These are phyloP conservation scores for Macrophya annulata DNA, from an alignment of 2,888 invertebrate genomes.

Conservation along the genomic window DNA sequence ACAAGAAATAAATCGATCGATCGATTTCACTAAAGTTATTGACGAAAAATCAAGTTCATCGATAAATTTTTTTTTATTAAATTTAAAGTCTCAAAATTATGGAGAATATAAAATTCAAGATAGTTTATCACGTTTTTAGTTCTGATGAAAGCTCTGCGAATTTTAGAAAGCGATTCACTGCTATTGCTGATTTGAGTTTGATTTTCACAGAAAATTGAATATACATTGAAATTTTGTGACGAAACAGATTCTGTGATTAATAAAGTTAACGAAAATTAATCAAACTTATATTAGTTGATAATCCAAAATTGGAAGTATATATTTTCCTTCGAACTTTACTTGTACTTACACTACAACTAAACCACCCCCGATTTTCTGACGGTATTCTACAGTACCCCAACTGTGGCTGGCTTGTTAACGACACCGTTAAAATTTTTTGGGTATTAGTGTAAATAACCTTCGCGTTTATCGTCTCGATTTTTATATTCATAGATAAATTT, in stretches of 20 bases:
- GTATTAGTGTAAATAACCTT: constrained; percentile 20
- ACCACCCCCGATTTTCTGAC: not conserved
- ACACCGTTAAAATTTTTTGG: constrained; percentile 21
- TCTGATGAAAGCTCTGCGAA: not conserved
- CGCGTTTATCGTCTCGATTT: constrained; percentile 26
- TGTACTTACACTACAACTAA: not conserved
- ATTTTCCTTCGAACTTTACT: not conserved
- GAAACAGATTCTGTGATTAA: not conserved
- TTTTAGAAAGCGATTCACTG: too few relatives aligned
- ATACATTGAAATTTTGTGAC: too few relatives aligned
- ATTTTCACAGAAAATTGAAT: too few relatives aligned
- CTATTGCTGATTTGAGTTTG: too few relatives aligned
- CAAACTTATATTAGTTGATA: not conserved
- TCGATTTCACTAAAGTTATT: not conserved
- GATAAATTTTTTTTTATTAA: not conserved
- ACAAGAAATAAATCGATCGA: not conserved
- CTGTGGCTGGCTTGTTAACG: constrained; percentile 16
- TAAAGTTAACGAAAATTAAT: not conserved
- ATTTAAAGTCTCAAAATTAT: too few relatives aligned
- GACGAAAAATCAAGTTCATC: not conserved
- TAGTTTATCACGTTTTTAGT: not conserved
- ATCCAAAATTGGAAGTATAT: not conserved
- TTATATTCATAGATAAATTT: constrained; percentile 35
- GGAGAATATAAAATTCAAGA: not conserved
- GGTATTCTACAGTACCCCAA: not conserved